Base-by-base conservation (phyloP, 2,797 vertebrate genomes). In the Neostethus bicornis region DNA sequence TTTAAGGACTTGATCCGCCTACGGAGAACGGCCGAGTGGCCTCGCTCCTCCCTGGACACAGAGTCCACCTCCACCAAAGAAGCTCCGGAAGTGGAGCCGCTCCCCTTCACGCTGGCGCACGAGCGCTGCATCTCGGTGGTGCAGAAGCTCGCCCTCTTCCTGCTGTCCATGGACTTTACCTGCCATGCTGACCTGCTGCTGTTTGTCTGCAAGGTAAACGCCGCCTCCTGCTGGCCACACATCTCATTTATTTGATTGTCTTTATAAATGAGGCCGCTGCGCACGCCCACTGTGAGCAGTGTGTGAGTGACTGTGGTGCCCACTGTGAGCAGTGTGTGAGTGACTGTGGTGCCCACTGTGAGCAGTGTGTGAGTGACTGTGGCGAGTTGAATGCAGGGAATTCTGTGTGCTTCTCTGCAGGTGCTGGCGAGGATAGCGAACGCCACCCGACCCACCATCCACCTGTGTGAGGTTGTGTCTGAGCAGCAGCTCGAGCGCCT, bases 91-190 rank as follows among this genome's bases (percentile, higher is more conserved):
- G 93, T 96, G 63, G 97, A 99, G 70, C 96, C 95, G 1, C 92
- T 99, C 73, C 96, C 97, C 4, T 99, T 99, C 78, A 98, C 96
- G 0, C 80, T 99, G 75, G 92, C 97, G n/a, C 97, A 99, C 7
- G 96, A 99, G 26, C 96, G 95, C 39, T 99, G 97, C 83, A 98
- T 99, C 87, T 96, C 94, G 13, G 97, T 99, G 51, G 97, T 98
- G 48, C 97, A 98, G 86, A 99, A 99, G 71, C 90, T 99, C 52
- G 93, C 94, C 14, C 93, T 98, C n/a, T 99, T 99, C 78, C 94
- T 99, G 4, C 92, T 99, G 26, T 98, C 96, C 38, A 99, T 99
- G 97, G 97, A 99, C 85, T 99, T 99, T 72, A 99, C 97, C 61
- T 99, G 97, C 74, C 97, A 99, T 44, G 97, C 97, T 9, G 97